Evolutionary conservation across 2,113 vertebrate species (phyloP).

Genomic region (Paralichthys olivaceus): DNA sequence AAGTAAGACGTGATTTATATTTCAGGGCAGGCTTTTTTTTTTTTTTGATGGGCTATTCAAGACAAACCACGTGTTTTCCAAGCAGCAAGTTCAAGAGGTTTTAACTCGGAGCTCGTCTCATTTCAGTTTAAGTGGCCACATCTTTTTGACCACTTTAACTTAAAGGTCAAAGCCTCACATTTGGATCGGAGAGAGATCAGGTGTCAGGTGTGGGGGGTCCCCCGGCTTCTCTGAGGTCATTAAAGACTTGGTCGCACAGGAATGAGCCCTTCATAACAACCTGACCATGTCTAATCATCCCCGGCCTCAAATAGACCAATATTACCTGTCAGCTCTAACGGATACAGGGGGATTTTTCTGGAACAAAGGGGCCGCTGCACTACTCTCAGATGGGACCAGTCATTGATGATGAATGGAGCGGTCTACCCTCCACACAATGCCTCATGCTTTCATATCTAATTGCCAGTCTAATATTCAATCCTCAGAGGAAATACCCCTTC

Average conservation of each 20-base stretch:
- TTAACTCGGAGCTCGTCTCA: constrained; percentile 20
- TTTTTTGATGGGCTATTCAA: not conserved
- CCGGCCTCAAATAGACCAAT: constrained; percentile 49
- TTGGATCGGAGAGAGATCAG: constrained; percentile 49
- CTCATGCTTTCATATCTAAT: constrained; percentile 76
- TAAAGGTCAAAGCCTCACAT: constrained; percentile 70
- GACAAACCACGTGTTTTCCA: constrained; percentile 23
- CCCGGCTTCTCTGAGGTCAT: constrained; percentile 56
- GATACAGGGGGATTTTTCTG: constrained; percentile 44
- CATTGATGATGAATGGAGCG: constrained; percentile 67
- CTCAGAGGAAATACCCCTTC: constrained; percentile 70
- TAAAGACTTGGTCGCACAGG: constrained; percentile 50
- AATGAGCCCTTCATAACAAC: constrained; percentile 53
- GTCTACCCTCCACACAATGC: constrained; percentile 68
- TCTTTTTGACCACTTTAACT: constrained; percentile 56
- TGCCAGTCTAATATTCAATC: constrained; percentile 70
- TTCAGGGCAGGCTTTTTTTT: not conserved
- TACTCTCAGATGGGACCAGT: constrained; percentile 52
- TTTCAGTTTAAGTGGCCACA: constrained; percentile 54
- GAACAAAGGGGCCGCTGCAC: constrained; percentile 50
- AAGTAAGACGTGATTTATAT: too few species aligned
- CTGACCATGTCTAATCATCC: constrained; percentile 53
- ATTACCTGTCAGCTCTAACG: constrained; percentile 42
- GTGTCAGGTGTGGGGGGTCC: constrained; percentile 36
- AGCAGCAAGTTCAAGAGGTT: constrained; percentile 27